Base-by-base conservation (phyloP, 2,888 invertebrate genomes). In the Chaetogeoica ovagalla region DNA sequence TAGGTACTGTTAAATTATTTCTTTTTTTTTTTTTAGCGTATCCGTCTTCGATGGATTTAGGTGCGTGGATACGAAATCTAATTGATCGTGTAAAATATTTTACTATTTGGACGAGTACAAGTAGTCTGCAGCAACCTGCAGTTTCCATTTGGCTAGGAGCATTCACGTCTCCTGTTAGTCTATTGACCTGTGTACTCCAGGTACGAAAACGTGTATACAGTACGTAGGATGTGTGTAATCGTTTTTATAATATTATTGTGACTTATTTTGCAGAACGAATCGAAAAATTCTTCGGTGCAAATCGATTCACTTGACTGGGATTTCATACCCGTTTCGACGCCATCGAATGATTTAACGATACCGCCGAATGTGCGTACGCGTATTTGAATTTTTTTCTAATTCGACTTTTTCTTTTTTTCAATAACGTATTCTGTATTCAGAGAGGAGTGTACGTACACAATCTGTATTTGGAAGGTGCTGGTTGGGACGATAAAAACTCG, bases 291-390 rank as follows among this genome's bases (percentile, higher is more conserved):
- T 84, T 88, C 91, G 85, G 90, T 94, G 84, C 93, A 95, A 7
- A 93, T 96, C 77, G 96, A 96, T 87, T 90, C 92, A 4, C 86
- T 96, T 75, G 90, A 91, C 68, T 96, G 96, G 96, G 95, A 96
- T 85, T 96, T 95, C 19, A 8, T 69, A 55, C 69, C 74, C 19
- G 37, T 75, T 19, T 6, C 39, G 15, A 66, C 39, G 13, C 37
- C 74, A 17, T 3, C 37, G n/a, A 43, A 81, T 17, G 81, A 81
- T 15, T 60, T 81, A 37, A 52, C 8, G 11, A 9, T 13, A 17
- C 60, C 52, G 6, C 68, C 76, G 48, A 11, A 60, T 7, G 76
- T 76, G 69, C n/a, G 11, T 68, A 43, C 8, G 43, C 19, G 11
- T 17, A 23, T 39, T 43, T 6, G 7, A 70, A 19, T 55, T 52